phyloP scores from a whole-genome alignment of 2,888 invertebrate species.

The Amphipoea lucens region DNA sequence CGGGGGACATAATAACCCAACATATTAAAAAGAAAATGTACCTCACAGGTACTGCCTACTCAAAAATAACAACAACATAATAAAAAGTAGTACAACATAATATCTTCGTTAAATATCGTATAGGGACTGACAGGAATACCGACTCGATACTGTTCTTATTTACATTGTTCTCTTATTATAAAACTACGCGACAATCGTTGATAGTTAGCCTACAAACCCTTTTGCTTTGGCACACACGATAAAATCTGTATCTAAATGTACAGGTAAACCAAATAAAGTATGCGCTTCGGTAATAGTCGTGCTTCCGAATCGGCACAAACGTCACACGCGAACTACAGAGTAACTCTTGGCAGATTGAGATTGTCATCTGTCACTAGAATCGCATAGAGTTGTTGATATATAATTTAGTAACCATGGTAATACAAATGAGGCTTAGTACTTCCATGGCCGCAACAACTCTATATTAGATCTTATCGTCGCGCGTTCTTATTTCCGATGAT shows the following conservation, averaged over 20 bases:
- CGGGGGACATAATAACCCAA: neutral
- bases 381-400: neutral
- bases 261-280: neutral
- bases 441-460: neutral
- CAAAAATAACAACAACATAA: constrained; percentile 10
- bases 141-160: constrained; percentile 21
- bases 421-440: neutral
- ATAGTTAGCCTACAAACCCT: neutral
- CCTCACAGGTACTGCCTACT: constrained; percentile 25
- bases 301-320: neutral
- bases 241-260: neutral
- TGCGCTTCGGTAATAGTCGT: neutral
- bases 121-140: constrained; percentile 14
- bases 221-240: neutral
- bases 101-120: constrained; percentile 38
- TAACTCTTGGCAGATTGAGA: neutral
- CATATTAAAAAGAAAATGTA: constrained; percentile 10
- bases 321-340: neutral
- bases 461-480: neutral
- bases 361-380: neutral
- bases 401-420: neutral
- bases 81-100: constrained; percentile 31
- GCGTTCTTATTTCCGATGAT: neutral
- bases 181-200: constrained; percentile 3
- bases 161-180: constrained; percentile 28